Percentiles rank a stretch among this genome's conserved stretches.
These are phyloP conservation scores for Diarsia mendica DNA, from an alignment of 2,888 invertebrate species.

Conservation along the genomic window DNA sequence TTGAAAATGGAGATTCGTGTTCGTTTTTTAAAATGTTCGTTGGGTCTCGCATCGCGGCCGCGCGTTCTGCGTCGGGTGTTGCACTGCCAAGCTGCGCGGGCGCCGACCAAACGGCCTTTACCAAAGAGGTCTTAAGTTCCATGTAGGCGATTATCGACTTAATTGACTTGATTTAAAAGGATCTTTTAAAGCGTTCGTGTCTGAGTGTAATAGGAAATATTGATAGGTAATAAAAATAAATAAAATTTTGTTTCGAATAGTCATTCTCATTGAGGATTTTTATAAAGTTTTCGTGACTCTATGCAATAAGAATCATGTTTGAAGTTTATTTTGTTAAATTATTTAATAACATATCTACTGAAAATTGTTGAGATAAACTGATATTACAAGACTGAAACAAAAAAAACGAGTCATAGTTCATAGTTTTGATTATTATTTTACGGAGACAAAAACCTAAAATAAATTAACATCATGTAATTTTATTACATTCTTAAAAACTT, in stretches of 20 bases:
- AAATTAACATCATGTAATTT: not conserved
- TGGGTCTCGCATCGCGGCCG: constrained; percentile 86
- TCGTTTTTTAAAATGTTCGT: constrained; percentile 83
- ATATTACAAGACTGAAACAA: constrained; percentile 15
- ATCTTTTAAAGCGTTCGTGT: constrained; percentile 43
- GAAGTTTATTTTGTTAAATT: constrained; percentile 1
- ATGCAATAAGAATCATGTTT: constrained; percentile 15
- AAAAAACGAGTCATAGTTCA: not conserved
- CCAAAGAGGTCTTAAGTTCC: constrained; percentile 66
- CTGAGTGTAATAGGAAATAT: constrained; percentile 35
- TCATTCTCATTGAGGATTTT: not conserved
- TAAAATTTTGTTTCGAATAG: constrained; percentile 29
- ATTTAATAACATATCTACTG: not conserved
- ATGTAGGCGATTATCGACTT: constrained; percentile 63
- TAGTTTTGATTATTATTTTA: not conserved
- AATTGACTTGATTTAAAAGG: constrained; percentile 46
- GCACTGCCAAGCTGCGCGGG: constrained; percentile 75
- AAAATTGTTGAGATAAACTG: not conserved
- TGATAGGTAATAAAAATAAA: constrained; percentile 44
- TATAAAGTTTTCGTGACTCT: constrained; percentile 17
- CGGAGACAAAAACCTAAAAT: not conserved
- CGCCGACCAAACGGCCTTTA: constrained; percentile 67
- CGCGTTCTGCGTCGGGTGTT: constrained; percentile 80
- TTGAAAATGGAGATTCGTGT: constrained; percentile 75
- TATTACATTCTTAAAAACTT: constrained; percentile 3